phyloP scores from a whole-genome alignment of 2,888 invertebrate genomes.

The Isoperla grammatica region DNA sequence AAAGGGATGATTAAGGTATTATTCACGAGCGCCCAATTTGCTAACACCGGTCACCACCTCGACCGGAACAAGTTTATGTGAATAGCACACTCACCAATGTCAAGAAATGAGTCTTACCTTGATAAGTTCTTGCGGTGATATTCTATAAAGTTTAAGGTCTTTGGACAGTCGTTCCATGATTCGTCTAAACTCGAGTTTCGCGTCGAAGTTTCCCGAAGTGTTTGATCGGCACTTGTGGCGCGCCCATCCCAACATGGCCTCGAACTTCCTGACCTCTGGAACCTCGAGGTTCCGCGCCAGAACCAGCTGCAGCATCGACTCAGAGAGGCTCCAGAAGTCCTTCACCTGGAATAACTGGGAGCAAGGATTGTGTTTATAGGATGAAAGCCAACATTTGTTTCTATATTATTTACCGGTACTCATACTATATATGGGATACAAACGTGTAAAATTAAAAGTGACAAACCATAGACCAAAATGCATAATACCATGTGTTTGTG shows the following conservation, averaged over 20 bases:
- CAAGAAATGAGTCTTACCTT: constrained; percentile 65
- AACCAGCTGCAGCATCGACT: constrained; percentile 74
- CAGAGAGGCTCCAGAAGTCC: constrained; percentile 82
- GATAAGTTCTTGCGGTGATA: constrained; percentile 87
- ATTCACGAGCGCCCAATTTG: too few species aligned
- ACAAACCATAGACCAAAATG: too few species aligned
- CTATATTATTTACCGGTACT: too few species aligned
- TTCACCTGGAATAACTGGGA: constrained; percentile 65
- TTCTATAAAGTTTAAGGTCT: constrained; percentile 83
- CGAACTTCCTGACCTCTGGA: constrained; percentile 84
- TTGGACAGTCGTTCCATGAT: constrained; percentile 87
- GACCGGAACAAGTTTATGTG: too few species aligned
- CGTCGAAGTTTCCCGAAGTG: constrained; percentile 73
- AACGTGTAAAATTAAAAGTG: too few species aligned
- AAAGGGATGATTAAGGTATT: too few species aligned
- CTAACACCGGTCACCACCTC: too few species aligned
- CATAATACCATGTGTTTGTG: too few species aligned
- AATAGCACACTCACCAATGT: too few species aligned
- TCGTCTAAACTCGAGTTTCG: constrained; percentile 84
- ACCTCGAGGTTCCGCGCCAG: constrained; percentile 74
- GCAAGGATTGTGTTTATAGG: constrained; percentile 16
- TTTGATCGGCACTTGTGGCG: constrained; percentile 70
- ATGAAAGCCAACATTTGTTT: too few species aligned
- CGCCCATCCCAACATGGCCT: constrained; percentile 90
- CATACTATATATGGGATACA: too few species aligned